Conservation (phyloP, 2,888 invertebrate genomes). For the Cetonia aurata region DNA sequence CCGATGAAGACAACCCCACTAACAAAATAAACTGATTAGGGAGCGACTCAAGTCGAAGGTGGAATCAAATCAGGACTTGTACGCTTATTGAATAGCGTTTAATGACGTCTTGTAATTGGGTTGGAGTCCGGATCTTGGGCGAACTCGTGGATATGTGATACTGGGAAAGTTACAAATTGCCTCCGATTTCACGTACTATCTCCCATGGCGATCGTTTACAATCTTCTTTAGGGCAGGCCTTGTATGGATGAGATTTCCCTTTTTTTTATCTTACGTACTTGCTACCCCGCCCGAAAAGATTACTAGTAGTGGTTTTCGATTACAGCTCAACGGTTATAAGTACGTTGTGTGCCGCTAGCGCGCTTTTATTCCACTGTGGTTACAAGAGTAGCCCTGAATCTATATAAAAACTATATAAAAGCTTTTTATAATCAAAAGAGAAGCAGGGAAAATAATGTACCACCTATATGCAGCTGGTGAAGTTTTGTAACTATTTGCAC, state of each 20-base stretch:
- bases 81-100: conserved; percentile 57
- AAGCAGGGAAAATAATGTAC: too few species aligned
- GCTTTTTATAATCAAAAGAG: too few species aligned
- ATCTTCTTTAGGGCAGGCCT: conserved; percentile 35
- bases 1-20: conserved; percentile 31
- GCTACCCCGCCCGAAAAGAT: neutral
- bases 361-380: too few species aligned
- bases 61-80: conserved; percentile 47
- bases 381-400: too few species aligned
- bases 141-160: conserved; percentile 44
- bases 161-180: conserved; percentile 44
- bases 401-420: too few species aligned
- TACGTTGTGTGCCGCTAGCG: too few species aligned
- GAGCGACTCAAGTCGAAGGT: conserved; percentile 35
- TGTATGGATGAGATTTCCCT: conserved; percentile 11
- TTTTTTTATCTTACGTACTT: conserved; percentile 11
- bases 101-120: conserved; percentile 57
- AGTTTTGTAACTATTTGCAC: too few species aligned
- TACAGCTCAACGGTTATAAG: neutral
- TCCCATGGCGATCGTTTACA: conserved; percentile 37
- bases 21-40: conserved; percentile 45
- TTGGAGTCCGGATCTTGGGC: conserved; percentile 41
- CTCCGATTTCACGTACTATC: conserved; percentile 39
- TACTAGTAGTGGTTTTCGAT: conserved; percentile 2
- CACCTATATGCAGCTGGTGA: too few species aligned